A percentile compares a stretch with the other conserved stretches of the same genome.
phyloP scores from a whole-genome alignment of 2,797 vertebrate species.

The Sebastes hubbsi region DNA sequence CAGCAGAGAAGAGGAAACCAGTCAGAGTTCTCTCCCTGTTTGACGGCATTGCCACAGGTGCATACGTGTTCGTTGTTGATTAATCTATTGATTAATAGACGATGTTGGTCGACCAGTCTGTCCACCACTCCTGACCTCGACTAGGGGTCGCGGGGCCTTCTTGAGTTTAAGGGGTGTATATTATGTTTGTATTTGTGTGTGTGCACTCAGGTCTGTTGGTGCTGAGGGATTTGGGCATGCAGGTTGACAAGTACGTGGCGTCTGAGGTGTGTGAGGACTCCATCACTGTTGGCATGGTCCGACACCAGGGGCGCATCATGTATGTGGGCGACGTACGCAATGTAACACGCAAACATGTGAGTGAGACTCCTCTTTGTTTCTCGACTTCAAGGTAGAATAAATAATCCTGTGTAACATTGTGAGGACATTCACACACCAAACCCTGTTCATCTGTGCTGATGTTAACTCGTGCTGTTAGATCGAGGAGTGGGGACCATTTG shows the following conservation, averaged over 20 bases:
- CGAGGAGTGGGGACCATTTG: slow-evolving; percentile 95
- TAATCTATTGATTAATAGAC: not conserved
- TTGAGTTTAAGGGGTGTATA: too few relatives aligned
- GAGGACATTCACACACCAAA: not conserved
- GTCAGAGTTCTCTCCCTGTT: slow-evolving; percentile 95
- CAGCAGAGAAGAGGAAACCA: slow-evolving; percentile 88
- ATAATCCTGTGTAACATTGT: not conserved
- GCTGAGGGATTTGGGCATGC: slow-evolving; percentile 92
- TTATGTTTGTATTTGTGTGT: not conserved
- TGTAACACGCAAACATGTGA: slow-evolving; percentile 90
- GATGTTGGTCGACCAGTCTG: not conserved
- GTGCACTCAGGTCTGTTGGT: slow-evolving; percentile 86
- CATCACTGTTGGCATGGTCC: slow-evolving; percentile 88
- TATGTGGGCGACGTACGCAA: slow-evolving; percentile 91
- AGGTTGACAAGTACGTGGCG: slow-evolving; percentile 92
- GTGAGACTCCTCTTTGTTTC: slow-evolving; percentile 25
- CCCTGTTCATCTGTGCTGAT: not conserved
- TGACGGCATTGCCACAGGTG: slow-evolving; percentile 90
- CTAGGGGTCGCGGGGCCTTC: too few relatives aligned
- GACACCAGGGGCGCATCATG: slow-evolving; percentile 90
- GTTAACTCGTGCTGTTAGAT: slow-evolving; percentile 77
- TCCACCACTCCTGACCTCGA: not conserved
- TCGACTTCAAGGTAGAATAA: not conserved
- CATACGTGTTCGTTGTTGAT: not conserved
- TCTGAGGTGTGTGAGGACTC: slow-evolving; percentile 94